Evolutionary conservation across 1,140 invertebrate genomes (phyloP).

Genomic region (Tetraneura akinire): DNA sequence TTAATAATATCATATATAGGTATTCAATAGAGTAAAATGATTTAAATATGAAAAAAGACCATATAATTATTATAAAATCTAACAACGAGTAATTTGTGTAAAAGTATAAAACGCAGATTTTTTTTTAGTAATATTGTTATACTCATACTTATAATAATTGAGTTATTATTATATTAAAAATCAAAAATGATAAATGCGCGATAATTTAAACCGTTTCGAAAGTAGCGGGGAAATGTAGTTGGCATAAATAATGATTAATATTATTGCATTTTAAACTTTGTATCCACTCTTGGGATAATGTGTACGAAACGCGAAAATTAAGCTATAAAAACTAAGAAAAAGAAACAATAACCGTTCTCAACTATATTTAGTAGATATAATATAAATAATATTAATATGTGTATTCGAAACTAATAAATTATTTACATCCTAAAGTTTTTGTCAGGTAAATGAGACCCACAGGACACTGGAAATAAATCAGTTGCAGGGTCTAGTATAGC

Average conservation of each 20-base stretch:
- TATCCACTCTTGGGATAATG: background rate
- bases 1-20: too few species aligned
- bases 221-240: background rate
- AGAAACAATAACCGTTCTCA: background rate
- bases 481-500: background rate
- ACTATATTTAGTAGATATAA: background rate
- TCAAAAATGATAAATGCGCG: too few species aligned
- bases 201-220: background rate
- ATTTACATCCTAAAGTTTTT: slow-evolving; percentile 38
- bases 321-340: background rate
- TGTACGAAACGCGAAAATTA: background rate
- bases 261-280: background rate
- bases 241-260: too few species aligned
- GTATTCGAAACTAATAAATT: slow-evolving; percentile 26
- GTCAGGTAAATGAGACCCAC: slow-evolving; percentile 24
- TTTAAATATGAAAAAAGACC: too few species aligned
- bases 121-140: too few species aligned
- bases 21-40: too few species aligned
- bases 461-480: slow-evolving; percentile 23
- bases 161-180: too few species aligned
- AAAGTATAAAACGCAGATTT: too few species aligned
- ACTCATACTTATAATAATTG: too few species aligned
- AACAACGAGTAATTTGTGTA: too few species aligned
- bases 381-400: slow-evolving; percentile 20
- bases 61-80: too few species aligned